phyloP scores from a whole-genome alignment of 2,888 invertebrate species.

The Tinea semifulvella region DNA sequence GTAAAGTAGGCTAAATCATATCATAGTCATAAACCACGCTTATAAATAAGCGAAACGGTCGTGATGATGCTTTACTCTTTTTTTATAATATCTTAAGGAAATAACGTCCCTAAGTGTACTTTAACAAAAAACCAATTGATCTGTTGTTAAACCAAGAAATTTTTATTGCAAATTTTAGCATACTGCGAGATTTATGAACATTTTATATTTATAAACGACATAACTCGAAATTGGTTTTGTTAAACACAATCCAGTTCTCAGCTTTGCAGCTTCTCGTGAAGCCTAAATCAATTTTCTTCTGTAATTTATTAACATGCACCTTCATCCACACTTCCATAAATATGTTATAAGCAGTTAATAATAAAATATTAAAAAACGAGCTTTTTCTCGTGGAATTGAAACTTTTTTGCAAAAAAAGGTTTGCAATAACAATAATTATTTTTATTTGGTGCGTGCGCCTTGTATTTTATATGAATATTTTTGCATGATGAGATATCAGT shows the following conservation, averaged over 20 bases:
- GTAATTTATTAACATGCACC: slow-evolving; percentile 7
- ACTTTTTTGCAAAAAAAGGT: too few relatives aligned
- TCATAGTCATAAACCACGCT: too few relatives aligned
- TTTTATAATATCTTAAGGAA: too few relatives aligned
- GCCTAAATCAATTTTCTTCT: slow-evolving; percentile 10
- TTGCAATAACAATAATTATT: too few relatives aligned
- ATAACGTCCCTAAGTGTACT: slow-evolving; percentile 6
- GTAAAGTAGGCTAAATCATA: too few relatives aligned
- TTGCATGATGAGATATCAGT: too few relatives aligned
- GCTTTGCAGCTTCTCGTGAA: slow-evolving; percentile 1
- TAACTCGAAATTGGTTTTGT: slow-evolving; percentile 13
- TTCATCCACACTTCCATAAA: slow-evolving; percentile 9
- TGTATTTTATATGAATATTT: too few relatives aligned
- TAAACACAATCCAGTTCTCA: not conserved
- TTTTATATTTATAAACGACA: slow-evolving; percentile 22
- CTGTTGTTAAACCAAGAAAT: slow-evolving; percentile 14
- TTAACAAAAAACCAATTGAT: slow-evolving; percentile 13
- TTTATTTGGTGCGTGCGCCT: too few relatives aligned
- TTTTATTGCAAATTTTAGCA: slow-evolving; percentile 30
- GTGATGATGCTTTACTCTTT: too few relatives aligned
- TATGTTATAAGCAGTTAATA: not conserved
- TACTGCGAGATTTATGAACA: slow-evolving; percentile 28
- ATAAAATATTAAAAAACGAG: slow-evolving; percentile 7
- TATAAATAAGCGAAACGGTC: too few relatives aligned
- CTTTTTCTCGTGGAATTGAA: not conserved